These are phyloP conservation scores for Chelonus formosanus DNA, from an alignment of 2,888 invertebrate species.

Conservation along the genomic window DNA sequence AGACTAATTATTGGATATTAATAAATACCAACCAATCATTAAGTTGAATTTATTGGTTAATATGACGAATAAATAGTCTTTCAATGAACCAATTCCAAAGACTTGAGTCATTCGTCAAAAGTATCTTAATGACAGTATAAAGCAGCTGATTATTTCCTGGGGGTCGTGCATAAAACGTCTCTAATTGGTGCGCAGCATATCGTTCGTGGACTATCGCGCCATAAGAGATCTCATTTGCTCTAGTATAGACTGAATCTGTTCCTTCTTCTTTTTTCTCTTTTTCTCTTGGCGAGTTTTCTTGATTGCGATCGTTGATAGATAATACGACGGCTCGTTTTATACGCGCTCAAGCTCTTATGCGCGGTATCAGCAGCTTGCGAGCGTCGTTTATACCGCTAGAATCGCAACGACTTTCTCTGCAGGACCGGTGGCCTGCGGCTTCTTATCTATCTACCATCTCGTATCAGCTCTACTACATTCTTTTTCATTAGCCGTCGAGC, in stretches of 20 bases:
- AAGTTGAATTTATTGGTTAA: no score
- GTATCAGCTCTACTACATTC: conserved; percentile 37
- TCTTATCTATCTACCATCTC: conserved; percentile 46
- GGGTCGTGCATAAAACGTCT: conserved; percentile 9
- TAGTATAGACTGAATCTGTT: conserved; percentile 3
- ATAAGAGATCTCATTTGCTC: conserved; percentile 1
- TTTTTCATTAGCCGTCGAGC: conserved; percentile 31
- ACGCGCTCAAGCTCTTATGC: conserved; percentile 27
- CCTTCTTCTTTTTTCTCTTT: neutral
- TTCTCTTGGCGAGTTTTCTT: conserved; percentile 28
- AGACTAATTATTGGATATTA: no score
- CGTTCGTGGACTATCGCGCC: neutral
- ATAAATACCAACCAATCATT: no score
- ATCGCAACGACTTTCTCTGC: conserved; percentile 47
- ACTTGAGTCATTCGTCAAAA: neutral
- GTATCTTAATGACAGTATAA: conserved; percentile 7
- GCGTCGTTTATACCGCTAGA: conserved; percentile 35
- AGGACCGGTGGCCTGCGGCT: conserved; percentile 36
- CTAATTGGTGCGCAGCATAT: conserved; percentile 18
- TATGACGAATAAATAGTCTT: no score
- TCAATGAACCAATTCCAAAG: no score
- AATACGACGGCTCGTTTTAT: conserved; percentile 42
- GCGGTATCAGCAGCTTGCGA: conserved; percentile 18
- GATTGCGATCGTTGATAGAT: conserved; percentile 51
- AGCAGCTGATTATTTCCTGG: conserved; percentile 5